Base-by-base conservation (phyloP, 2,888 invertebrate genomes). In the Phanerotoma sp. region DNA sequence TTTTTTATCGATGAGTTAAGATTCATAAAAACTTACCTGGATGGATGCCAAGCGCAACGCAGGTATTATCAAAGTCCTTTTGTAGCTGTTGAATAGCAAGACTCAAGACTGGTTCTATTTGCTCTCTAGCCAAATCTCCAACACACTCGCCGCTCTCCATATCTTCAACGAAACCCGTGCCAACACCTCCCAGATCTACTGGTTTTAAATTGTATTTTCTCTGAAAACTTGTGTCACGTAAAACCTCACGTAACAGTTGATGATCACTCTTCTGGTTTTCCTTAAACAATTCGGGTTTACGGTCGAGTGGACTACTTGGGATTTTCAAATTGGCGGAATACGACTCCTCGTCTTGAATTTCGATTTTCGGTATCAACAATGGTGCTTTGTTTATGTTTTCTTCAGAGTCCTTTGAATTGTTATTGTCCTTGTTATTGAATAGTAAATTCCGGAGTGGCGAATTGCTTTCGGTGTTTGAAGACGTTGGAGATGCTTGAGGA, bases 51-150 rank as follows among this genome's bases (percentile, higher is more conserved):
- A 93, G 84, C 66, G 89, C 86, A 50, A 86, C 86, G 79, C 93
- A 93, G 9, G 92, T 91, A 72, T 84, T 88, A 75, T 89, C 89
- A 48, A 93, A 90, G 74, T 93, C 93, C 71, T 89, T 86, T 68
- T 88, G 87, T 63, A 91, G 86, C 75, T 93, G 90, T 73, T 93
- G 91, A 67, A 93, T 89, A 22, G 93, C 93, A 79, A 93, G 82
- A 58, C 88, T 89, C 49, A 92, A 81, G 30, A 92, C 90, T 13
- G 89, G 88, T 74, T 91, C 92, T 64, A 92, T 89, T 67, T 88
- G 88, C 66, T 88, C 89, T 47, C 88, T 83, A 47, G 84, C 85
- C 44, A 87, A 77, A 48, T 84, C 81, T 15, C 80, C 81, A 54
- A 79, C 79, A 67, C 79, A 80, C 44, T 85, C 86, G 54, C 84